Percentiles rank a stretch among this genome's conserved stretches.
These are phyloP conservation scores for Malurus leucopterus DNA, from an alignment of 2,797 vertebrate genomes.

Conservation along the genomic window DNA sequence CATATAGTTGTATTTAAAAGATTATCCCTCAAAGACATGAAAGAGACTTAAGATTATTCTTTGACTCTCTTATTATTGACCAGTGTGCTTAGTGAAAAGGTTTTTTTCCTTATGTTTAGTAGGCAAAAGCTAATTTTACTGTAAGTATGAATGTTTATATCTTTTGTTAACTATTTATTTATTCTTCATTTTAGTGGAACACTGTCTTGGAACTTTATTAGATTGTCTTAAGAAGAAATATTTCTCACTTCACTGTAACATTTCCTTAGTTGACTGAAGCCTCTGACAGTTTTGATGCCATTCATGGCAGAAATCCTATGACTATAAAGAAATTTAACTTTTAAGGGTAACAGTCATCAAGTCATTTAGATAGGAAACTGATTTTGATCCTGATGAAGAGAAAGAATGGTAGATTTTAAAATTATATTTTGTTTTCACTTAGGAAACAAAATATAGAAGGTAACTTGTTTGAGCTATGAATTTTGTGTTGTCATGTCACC, in stretches of 20 bases:
- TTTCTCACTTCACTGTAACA: background rate
- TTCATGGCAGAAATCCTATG: background rate
- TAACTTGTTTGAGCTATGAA: background rate
- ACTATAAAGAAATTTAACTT: background rate
- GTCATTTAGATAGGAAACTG: background rate
- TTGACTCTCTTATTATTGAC: background rate
- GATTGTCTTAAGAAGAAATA: background rate
- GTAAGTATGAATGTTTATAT: background rate
- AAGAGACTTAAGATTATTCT: background rate
- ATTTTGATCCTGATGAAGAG: background rate
- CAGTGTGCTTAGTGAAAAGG: background rate
- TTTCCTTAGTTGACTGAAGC: background rate
- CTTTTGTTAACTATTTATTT: background rate
- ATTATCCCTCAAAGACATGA: background rate
- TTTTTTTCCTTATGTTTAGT: background rate
- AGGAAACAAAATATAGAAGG: background rate
- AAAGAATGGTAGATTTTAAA: background rate
- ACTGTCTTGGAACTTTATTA: background rate
- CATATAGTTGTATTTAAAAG: background rate
- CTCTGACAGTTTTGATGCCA: background rate
- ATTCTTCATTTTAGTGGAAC: background rate
- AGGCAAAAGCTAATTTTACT: background rate
- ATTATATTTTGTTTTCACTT: background rate
- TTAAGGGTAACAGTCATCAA: background rate
- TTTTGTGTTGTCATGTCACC: background rate